A percentile compares a stretch with the other conserved stretches of the same genome.
Evolutionary conservation across 2,888 invertebrate species (phyloP).

Genomic region (Eubasilissa splendida): DNA sequence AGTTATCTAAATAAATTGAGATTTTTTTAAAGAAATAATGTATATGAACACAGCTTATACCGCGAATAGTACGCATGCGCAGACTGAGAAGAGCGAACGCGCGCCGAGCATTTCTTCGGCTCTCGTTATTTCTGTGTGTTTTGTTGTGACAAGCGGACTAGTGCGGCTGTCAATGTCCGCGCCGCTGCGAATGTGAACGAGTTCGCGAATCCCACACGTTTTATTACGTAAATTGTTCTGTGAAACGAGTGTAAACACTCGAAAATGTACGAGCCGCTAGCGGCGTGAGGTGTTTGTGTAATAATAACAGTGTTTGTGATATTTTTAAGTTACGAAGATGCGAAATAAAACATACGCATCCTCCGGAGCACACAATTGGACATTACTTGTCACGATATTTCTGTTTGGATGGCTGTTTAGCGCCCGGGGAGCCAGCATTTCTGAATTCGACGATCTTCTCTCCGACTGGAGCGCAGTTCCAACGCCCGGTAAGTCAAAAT

Average conservation of each 20-base stretch:
- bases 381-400: slow-evolving; percentile 8
- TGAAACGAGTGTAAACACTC: slow-evolving; percentile 24
- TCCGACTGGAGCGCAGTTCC: slow-evolving; percentile 6
- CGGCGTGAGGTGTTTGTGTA: slow-evolving; percentile 30
- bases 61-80: too few species aligned
- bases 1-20: too few species aligned
- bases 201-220: slow-evolving; percentile 37
- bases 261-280: slow-evolving; percentile 22
- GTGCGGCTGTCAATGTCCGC: slow-evolving; percentile 39
- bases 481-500: neutral
- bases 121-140: slow-evolving; percentile 33
- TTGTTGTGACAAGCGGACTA: slow-evolving; percentile 44
- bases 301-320: slow-evolving; percentile 37
- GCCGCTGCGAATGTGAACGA: slow-evolving; percentile 2
- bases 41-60: too few species aligned
- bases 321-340: slow-evolving; percentile 48
- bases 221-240: slow-evolving; percentile 39
- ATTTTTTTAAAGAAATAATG: too few species aligned
- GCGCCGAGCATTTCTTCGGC: too few species aligned
- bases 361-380: slow-evolving; percentile 29
- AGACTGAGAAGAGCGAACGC: too few species aligned
- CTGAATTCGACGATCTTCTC: neutral
- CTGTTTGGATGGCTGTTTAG: slow-evolving; percentile 19
- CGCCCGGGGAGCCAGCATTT: slow-evolving; percentile 1
- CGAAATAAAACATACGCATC: slow-evolving; percentile 45